Evolutionary conservation across 2,888 invertebrate genomes (phyloP).

Genomic region (Stenchaetothrips biformis): DNA sequence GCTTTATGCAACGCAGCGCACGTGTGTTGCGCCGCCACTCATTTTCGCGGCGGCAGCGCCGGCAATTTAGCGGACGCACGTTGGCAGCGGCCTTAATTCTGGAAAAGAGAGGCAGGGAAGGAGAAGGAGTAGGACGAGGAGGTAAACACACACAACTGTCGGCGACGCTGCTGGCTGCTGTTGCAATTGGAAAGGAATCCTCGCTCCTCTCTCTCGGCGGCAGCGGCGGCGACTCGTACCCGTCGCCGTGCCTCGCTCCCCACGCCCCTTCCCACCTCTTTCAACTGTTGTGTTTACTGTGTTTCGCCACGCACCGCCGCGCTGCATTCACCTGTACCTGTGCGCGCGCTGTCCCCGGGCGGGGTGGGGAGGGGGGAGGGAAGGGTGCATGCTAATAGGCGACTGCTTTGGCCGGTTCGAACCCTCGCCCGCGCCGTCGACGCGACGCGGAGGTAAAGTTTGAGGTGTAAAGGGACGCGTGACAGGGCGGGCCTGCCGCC

Average conservation of each 20-base stretch:
- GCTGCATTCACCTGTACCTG: neutral
- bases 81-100: no score
- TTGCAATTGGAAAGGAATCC: slow-evolving; percentile 10
- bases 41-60: no score
- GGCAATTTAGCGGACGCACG: no score
- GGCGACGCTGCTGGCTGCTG: neutral
- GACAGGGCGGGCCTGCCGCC: no score
- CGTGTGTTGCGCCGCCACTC: neutral
- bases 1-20: neutral
- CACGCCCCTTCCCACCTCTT: neutral
- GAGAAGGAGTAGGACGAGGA: no score
- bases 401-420: no score
- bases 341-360: neutral
- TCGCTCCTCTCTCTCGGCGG: slow-evolving; percentile 42
- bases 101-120: no score
- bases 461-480: no score
- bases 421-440: no score
- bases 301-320: slow-evolving; percentile 12
- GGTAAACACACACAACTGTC: no score
- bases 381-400: neutral
- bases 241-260: slow-evolving; percentile 34
- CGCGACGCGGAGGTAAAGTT: no score
- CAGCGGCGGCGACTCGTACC: slow-evolving; percentile 41
- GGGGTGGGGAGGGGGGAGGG: neutral
- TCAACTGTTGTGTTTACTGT: slow-evolving; percentile 39